Percentiles rank a stretch among this genome's conserved stretches.
These are phyloP conservation scores for Calidris pugnax DNA, from an alignment of 2,113 vertebrate species.

Conservation along the genomic window DNA sequence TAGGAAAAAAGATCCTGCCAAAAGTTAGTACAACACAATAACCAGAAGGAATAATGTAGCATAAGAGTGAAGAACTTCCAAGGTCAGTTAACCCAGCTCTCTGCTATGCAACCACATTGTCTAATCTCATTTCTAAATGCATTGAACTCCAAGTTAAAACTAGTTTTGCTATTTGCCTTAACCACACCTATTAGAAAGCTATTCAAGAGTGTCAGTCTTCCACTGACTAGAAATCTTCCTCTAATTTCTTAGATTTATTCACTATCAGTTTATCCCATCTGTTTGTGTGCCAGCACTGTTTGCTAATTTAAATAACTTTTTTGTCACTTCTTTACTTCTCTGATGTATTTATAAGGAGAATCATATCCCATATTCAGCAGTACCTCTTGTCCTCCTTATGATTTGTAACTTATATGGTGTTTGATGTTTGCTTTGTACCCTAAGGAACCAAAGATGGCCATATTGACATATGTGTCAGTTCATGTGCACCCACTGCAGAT, in stretches of 20 bases:
- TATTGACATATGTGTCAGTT: not conserved
- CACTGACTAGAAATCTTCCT: conserved; percentile 2
- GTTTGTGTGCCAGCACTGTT: not conserved
- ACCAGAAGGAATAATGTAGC: conserved; percentile 23
- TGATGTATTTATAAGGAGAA: not conserved
- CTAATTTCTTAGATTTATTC: conserved; percentile 19
- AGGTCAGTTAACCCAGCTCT: conserved; percentile 42
- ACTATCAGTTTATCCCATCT: not conserved
- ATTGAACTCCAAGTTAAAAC: conserved; percentile 30
- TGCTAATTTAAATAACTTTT: conserved; percentile 16
- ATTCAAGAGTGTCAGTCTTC: not conserved
- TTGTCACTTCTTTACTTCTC: not conserved
- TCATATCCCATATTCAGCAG: not conserved
- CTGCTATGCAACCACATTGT: not conserved
- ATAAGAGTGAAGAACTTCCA: conserved; percentile 16
- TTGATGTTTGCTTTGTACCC: not conserved
- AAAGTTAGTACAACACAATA: not conserved
- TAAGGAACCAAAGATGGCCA: not conserved
- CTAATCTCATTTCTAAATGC: conserved; percentile 35
- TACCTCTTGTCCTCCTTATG: not conserved
- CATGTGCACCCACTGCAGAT: not conserved
- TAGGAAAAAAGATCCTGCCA: not conserved
- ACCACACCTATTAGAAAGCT: conserved; percentile 9
- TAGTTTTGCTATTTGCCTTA: conserved; percentile 36
- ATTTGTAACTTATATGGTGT: not conserved